phyloP scores from a whole-genome alignment of 2,888 invertebrate species.

The Brenthis daphne region DNA sequence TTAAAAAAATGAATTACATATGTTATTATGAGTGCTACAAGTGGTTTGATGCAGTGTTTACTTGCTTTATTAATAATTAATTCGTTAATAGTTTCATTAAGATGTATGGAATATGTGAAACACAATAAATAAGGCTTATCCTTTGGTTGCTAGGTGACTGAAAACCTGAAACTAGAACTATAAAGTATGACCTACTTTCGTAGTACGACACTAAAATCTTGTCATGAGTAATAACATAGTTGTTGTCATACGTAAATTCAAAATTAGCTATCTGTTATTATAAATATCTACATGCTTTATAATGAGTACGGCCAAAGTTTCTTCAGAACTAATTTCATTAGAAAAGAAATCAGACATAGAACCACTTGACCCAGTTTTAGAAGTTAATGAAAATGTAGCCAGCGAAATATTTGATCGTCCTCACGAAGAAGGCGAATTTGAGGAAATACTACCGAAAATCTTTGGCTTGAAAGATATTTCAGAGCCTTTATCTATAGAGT shows the following conservation, averaged over 20 bases:
- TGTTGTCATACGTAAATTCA: background rate
- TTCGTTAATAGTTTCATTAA: background rate
- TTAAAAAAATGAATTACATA: too few species aligned
- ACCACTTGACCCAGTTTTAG: conserved; percentile 63
- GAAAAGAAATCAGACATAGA: conserved; percentile 56
- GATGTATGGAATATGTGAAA: background rate
- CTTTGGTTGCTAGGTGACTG: conserved; percentile 49
- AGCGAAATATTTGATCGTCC: conserved; percentile 62
- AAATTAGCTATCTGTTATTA: background rate
- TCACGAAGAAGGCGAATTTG: conserved; percentile 55
- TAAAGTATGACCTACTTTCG: conserved; percentile 34
- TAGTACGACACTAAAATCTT: conserved; percentile 13
- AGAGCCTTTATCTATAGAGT: conserved; percentile 73
- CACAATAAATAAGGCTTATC: background rate
- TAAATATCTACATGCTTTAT: conserved; percentile 15
- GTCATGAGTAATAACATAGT: conserved; percentile 2
- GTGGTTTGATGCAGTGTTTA: too few species aligned
- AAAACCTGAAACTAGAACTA: conserved; percentile 41
- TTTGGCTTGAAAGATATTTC: conserved; percentile 59
- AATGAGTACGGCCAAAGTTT: conserved; percentile 47
- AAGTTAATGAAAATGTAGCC: conserved; percentile 65
- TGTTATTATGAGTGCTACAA: too few species aligned
- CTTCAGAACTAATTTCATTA: conserved; percentile 45
- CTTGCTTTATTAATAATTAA: too few species aligned
- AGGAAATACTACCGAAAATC: conserved; percentile 66